Base-by-base conservation (phyloP, 2,113 vertebrate genomes). In the Oceanodroma tethys region DNA sequence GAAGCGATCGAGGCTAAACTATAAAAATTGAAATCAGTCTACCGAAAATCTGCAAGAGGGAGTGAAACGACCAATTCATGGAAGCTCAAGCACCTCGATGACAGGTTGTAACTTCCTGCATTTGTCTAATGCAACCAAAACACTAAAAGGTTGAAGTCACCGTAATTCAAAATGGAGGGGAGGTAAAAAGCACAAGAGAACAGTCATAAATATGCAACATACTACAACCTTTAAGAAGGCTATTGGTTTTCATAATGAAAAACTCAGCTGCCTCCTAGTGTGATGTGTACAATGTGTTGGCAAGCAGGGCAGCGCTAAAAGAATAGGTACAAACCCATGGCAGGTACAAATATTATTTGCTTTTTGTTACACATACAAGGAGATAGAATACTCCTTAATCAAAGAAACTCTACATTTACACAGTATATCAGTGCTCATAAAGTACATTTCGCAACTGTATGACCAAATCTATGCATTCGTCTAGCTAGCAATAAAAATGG, bases 51-150 rank as follows among this genome's bases (percentile, higher is more conserved):
- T 78, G 75, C 87, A 45, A 6, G 58, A 83, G 80, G 94, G 94
- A 95, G 45, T 6, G 87, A 29, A 79, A 56, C 5, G 1, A 42
- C 53, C 78, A 42, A 79, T 9, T 84, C 50, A 10, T 16, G 95
- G 95, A 38, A 86, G 62, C 84, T 74, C 18, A 6, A 74, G 94
- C 2, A 3, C 43, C 73, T 38, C 3, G 2, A 5, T 13, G 76
- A 88, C 75, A 94, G 95, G 62, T 29, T 68, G 79, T 20, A 43
- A 63, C 94, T 90, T 78, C 92, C 93, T 84, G 82, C 11, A 0
- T 91, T 93, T 90, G 86, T 88, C 88, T 55, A 45, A 40, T 5
- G 74, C 80, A 58, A 59, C 78, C 90, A 27, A 56, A 95, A 86
- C 55, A 79, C 70, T 81, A 78, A 15, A 56, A 60, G 90, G 72